Conservation (phyloP, 2,888 invertebrate species). For the Eristalis tenax region DNA sequence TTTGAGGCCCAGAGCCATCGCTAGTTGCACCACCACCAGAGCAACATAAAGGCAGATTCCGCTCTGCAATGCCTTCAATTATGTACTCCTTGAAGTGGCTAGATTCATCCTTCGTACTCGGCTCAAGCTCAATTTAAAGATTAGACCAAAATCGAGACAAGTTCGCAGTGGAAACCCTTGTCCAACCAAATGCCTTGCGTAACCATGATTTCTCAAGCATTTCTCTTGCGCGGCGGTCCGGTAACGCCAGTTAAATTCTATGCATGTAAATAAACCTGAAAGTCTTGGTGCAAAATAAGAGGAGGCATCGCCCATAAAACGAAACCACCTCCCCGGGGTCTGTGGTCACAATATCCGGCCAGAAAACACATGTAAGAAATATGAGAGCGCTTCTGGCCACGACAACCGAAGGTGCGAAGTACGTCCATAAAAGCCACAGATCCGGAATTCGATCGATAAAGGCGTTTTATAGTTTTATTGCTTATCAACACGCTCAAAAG, state of each 20-base stretch:
- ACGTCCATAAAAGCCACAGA: not conserved
- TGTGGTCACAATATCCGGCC: not conserved
- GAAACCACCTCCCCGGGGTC: not conserved
- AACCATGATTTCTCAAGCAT: not conserved
- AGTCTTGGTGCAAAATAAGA: not conserved
- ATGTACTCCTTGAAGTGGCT: too few relatives aligned
- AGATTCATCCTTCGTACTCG: too few relatives aligned
- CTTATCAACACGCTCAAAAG: not conserved
- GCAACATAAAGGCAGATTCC: too few relatives aligned
- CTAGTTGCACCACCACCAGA: too few relatives aligned
- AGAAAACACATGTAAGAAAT: not conserved
- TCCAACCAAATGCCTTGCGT: too few relatives aligned
- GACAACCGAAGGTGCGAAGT: not conserved
- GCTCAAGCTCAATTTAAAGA: too few relatives aligned
- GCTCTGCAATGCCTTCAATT: too few relatives aligned
- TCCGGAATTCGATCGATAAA: not conserved
- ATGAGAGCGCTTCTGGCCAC: not conserved
- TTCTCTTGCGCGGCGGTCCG: not conserved
- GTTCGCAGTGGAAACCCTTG: too few relatives aligned
- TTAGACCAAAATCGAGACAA: too few relatives aligned
- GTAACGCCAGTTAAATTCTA: not conserved
- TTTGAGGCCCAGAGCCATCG: too few relatives aligned
- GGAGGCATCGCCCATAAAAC: not conserved
- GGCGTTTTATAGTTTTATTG: not conserved
- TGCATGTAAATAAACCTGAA: not conserved